phyloP scores from a whole-genome alignment of 2,113 vertebrate genomes.

The Sinocyclocheilus rhinocerous region DNA sequence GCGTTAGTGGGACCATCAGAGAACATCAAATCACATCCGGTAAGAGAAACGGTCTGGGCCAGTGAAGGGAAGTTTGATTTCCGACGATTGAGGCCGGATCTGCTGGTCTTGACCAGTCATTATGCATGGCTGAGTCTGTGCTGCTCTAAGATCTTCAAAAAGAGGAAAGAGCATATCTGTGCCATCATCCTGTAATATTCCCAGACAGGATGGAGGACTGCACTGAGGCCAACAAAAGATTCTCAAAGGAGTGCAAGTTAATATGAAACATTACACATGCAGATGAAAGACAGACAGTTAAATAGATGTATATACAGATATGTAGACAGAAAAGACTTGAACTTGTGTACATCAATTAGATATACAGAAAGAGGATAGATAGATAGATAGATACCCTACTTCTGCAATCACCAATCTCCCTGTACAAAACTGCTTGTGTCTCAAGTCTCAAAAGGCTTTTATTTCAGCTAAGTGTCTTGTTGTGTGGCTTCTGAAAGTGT shows the following conservation, averaged over 20 bases:
- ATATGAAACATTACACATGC: background rate
- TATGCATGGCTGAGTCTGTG: background rate
- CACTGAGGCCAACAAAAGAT: constrained; percentile 41
- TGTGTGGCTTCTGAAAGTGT: background rate
- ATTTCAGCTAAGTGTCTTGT: background rate
- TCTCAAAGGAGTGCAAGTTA: background rate
- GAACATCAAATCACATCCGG: background rate
- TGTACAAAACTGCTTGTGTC: background rate
- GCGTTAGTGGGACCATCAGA: background rate
- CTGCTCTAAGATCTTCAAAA: background rate
- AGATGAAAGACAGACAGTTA: background rate
- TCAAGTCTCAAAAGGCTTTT: background rate
- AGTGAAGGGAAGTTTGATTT: background rate
- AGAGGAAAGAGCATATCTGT: constrained; percentile 30
- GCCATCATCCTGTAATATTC: constrained; percentile 62
- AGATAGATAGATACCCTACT: background rate
- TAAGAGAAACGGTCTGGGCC: background rate
- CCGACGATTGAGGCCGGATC: background rate
- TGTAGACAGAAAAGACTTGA: background rate
- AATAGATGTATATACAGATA: background rate
- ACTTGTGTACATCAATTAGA: background rate
- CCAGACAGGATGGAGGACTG: constrained; percentile 39
- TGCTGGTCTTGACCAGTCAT: background rate
- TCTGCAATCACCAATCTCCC: background rate
- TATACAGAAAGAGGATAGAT: background rate